These are phyloP conservation scores for Philhelius pedissequus DNA, from an alignment of 2,888 invertebrate species.

Conservation along the genomic window DNA sequence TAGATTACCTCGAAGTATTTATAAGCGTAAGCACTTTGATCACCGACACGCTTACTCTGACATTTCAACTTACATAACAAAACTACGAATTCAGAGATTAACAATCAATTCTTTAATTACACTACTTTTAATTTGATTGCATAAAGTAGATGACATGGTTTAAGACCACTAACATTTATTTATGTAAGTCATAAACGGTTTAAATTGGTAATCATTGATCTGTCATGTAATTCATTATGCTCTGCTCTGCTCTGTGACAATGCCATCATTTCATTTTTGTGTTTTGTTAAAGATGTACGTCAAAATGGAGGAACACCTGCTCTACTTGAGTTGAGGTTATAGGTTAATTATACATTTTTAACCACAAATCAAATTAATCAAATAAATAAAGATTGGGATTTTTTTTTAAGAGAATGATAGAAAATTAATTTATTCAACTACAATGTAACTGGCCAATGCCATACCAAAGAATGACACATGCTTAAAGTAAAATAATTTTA, in stretches of 20 bases:
- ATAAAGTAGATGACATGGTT: background rate
- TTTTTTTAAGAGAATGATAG: background rate
- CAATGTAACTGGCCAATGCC: background rate
- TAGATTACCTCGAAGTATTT: conserved; percentile 2
- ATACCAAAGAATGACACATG: background rate
- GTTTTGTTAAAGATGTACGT: background rate
- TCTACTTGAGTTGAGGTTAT: too few species aligned
- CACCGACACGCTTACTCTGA: conserved; percentile 5
- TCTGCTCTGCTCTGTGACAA: background rate
- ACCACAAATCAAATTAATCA: background rate
- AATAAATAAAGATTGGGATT: background rate
- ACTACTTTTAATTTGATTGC: conserved; percentile 27
- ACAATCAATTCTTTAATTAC: conserved; percentile 47
- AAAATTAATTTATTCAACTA: background rate
- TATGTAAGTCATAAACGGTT: background rate
- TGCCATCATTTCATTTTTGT: conserved; percentile 9
- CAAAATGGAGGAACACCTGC: background rate
- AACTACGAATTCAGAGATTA: background rate
- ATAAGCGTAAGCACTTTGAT: background rate
- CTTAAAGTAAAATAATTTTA: background rate
- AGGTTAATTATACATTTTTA: background rate
- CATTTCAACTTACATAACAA: conserved; percentile 32
- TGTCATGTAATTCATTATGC: conserved; percentile 9
- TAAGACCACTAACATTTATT: conserved; percentile 2
- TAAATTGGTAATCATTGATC: conserved; percentile 18